Conservation (phyloP, 2,797 vertebrate genomes). For the Hypotaenidia okinawae region DNA sequence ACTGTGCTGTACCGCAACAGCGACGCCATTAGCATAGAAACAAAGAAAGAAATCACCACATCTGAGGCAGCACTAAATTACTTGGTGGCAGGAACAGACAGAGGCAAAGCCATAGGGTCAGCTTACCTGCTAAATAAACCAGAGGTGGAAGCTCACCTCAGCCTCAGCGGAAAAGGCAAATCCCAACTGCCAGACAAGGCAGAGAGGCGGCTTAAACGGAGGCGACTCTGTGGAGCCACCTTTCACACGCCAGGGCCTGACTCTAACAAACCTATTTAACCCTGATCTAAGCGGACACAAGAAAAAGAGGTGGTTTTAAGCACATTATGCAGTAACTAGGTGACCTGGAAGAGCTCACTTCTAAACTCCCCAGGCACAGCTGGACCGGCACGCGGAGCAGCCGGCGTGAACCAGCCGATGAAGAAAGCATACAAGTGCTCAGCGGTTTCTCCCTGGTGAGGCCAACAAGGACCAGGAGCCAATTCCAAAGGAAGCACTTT, state of each 20-base stretch:
- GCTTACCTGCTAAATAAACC: not conserved
- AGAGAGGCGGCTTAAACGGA: rapidly evolving
- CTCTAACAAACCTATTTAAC: not conserved
- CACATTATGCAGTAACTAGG: not conserved
- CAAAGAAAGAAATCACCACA: not conserved
- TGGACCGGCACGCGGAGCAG: rapidly evolving
- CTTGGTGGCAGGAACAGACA: not conserved
- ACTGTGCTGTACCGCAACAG: rapidly evolving
- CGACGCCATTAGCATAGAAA: not conserved
- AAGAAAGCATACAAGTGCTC: not conserved
- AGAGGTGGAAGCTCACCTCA: rapidly evolving
- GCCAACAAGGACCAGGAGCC: not conserved
- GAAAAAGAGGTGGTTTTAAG: not conserved
- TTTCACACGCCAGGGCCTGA: not conserved
- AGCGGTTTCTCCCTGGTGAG: not conserved
- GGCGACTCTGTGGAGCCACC: not conserved
- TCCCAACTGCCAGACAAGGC: not conserved
- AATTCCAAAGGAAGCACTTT: not conserved
- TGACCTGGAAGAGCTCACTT: not conserved
- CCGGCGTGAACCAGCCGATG: rapidly evolving
- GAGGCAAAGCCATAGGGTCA: not conserved
- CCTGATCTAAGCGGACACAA: rapidly evolving
- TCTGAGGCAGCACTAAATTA: not conserved
- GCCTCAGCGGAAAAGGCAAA: rapidly evolving
- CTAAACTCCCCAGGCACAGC: not conserved